These are phyloP conservation scores for Coreius guichenoti DNA, from an alignment of 2,797 vertebrate genomes.

Conservation along the genomic window DNA sequence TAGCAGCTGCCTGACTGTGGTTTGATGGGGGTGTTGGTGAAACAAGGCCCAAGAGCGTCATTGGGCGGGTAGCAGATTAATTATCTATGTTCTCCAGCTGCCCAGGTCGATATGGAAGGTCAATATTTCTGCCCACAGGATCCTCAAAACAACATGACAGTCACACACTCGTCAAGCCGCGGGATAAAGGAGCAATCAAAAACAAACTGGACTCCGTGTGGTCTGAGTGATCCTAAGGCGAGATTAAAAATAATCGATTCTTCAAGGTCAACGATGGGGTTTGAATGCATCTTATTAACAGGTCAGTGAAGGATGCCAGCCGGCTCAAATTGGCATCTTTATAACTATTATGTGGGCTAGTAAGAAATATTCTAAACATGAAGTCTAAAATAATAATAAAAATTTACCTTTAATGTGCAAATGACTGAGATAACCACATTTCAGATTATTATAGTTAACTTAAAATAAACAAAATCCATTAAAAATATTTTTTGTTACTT, in stretches of 20 bases:
- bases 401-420: background rate
- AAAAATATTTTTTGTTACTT: no score
- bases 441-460: no score
- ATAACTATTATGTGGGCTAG: background rate
- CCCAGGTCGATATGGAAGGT: slow-evolving; percentile 58
- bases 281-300: slow-evolving; percentile 24
- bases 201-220: slow-evolving; percentile 46
- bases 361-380: slow-evolving; percentile 16
- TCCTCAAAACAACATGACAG: slow-evolving; percentile 50
- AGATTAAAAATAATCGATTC: slow-evolving; percentile 41
- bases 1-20: background rate
- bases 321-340: background rate
- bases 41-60: slow-evolving; percentile 23
- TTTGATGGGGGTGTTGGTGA: slow-evolving; percentile 12
- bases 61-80: slow-evolving; percentile 52
- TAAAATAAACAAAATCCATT: no score
- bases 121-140: slow-evolving; percentile 49
- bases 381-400: background rate
- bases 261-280: slow-evolving; percentile 9
- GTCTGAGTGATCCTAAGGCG: slow-evolving; percentile 30
- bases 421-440: background rate
- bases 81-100: slow-evolving; percentile 58
- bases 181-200: slow-evolving; percentile 51
- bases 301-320: background rate
- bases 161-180: slow-evolving; percentile 55